Evolutionary conservation across 2,797 vertebrate genomes (phyloP), one percentile per base, ranked within the genome.

Genomic region (Sciaenops ocellatus): DNA sequence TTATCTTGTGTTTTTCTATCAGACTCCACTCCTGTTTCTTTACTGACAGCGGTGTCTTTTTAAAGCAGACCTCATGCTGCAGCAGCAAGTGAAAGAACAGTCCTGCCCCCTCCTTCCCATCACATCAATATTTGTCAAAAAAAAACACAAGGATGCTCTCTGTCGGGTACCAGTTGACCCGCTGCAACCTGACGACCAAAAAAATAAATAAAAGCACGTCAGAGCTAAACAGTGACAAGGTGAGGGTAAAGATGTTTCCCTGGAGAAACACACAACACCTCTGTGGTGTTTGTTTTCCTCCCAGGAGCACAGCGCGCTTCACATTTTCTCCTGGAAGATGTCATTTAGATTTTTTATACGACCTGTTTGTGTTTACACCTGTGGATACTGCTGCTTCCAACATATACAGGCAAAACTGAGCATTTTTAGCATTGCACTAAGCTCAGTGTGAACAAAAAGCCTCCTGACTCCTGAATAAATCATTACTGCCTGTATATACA

Each of bases 201-300:
- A 51, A 66, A 69, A 60, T 50, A 75, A 64, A 78, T 38, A 69
- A 50, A 72, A 73, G 48, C 38, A 26, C 12, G 9, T 66, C 76
- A n/a, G 61, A 79, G 78, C 4, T 9, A 54, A 79, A 34, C 50
- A 2, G 62, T 77, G 82, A 80, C 84, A 67, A 34, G 80, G 26
- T 61, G 78, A 70, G 56, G 71, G 56, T 48, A 8, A 48, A 74
- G 68, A 69, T 26, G 72, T 55, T 28, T 69, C 64, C 50, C 54
- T 30, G 56, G 61, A 75, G 69, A 30, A 22, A 59, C 50, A 54
- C 50, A 38, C 54, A 13, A 15, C 72, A 2, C 38, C 34, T 30
- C 72, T 1, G 30, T 11, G 60, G 38, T 65, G 47, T 65, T n/a
- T 34, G 34, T 74, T 42, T 10, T 28, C 12, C 24, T 67, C 50